A percentile compares a stretch with the other conserved stretches of the same genome.
Evolutionary conservation across 2,113 vertebrate genomes (phyloP).

Genomic region (Numenius arquata): DNA sequence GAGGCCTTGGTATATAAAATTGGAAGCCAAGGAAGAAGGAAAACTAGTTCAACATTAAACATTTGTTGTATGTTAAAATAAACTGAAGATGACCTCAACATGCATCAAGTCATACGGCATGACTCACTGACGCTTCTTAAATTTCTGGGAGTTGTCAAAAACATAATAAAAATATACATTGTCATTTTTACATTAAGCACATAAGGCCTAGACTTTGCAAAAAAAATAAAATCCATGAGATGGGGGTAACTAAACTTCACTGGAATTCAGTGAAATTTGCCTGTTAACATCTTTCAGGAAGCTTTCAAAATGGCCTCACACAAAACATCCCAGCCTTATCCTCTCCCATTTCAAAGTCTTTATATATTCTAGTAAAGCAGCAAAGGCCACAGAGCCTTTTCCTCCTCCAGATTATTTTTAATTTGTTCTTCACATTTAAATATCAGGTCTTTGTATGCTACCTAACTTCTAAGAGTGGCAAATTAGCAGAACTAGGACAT

Average conservation of each 20-base stretch:
- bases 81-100: not conserved
- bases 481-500: not conserved
- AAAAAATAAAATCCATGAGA: not conserved
- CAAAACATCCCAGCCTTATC: not conserved
- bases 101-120: not conserved
- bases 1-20: not conserved
- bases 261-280: not conserved
- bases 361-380: not conserved
- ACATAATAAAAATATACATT: not conserved
- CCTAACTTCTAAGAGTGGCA: not conserved
- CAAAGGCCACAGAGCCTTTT: not conserved
- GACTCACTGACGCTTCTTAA: not conserved
- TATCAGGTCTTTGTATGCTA: not conserved
- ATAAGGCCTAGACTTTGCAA: not conserved
- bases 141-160: slow-evolving; percentile 7
- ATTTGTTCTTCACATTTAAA: not conserved
- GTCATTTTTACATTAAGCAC: not conserved
- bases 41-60: not conserved
- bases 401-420: not conserved
- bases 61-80: not conserved
- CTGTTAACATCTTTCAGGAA: not conserved
- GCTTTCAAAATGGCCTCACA: not conserved
- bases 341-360: not conserved
- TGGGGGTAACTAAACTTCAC: not conserved
- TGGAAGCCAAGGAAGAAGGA: not conserved